A percentile compares a stretch with the other conserved stretches of the same genome.
phyloP scores from a whole-genome alignment of 2,888 invertebrate genomes.

The Saturnia pavonia region DNA sequence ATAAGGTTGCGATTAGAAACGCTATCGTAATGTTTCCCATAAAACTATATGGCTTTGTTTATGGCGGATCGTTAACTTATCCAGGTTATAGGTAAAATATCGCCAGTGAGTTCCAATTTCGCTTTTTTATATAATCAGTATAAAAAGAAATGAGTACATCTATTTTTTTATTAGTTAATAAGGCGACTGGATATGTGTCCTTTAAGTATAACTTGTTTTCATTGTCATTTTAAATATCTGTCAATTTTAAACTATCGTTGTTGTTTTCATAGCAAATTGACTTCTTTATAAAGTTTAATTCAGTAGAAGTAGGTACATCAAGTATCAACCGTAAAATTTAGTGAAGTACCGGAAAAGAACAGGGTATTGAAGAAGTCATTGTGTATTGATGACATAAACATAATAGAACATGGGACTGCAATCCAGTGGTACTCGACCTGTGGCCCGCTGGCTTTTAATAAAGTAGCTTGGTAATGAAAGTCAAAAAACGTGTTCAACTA shows the following conservation, averaged over 20 bases:
- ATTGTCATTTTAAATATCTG: neutral
- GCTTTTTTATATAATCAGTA: neutral
- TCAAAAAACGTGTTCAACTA: neutral
- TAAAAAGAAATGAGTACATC: too few species aligned
- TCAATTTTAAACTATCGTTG: neutral
- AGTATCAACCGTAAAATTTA: neutral
- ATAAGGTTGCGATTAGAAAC: constrained; percentile 8
- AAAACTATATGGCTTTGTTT: constrained; percentile 4
- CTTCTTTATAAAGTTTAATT: neutral
- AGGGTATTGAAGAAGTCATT: constrained; percentile 1
- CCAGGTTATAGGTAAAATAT: neutral
- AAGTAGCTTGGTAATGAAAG: neutral
- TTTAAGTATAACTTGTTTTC: too few species aligned
- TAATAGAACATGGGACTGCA: neutral
- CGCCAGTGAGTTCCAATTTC: neutral
- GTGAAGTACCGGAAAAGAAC: neutral
- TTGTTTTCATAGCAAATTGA: neutral
- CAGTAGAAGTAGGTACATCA: neutral
- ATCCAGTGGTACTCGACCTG: neutral
- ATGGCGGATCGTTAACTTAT: constrained; percentile 4
- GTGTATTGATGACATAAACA: constrained; percentile 8
- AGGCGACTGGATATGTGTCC: too few species aligned
- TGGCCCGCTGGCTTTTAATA: neutral
- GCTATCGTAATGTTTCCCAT: constrained; percentile 7
- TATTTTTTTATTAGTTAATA: too few species aligned